Evolutionary conservation across 2,888 invertebrate species (phyloP).

Genomic region (Trichopria drosophilae): DNA sequence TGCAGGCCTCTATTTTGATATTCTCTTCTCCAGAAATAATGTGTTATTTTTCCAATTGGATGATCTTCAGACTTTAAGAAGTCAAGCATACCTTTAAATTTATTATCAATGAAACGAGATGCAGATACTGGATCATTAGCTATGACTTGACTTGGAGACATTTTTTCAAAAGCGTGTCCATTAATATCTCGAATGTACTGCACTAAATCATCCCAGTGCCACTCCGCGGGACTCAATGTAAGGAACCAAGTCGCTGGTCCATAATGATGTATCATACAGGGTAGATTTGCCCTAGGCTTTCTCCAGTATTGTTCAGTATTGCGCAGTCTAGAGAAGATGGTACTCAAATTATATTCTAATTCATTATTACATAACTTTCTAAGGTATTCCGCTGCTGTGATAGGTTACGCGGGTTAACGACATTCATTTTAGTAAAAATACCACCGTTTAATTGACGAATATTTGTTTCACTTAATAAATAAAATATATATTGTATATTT

Average conservation of each 20-base stretch:
- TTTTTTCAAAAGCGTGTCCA: slow-evolving; percentile 33
- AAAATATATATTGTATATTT: slow-evolving; percentile 40
- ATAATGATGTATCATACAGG: slow-evolving; percentile 36
- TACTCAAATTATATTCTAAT: slow-evolving; percentile 30
- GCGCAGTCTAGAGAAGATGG: slow-evolving; percentile 34
- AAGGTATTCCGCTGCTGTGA: slow-evolving; percentile 24
- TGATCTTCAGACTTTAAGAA: slow-evolving; percentile 38
- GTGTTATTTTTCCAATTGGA: slow-evolving; percentile 35
- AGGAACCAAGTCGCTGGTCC: slow-evolving; percentile 42
- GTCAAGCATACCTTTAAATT: slow-evolving; percentile 41
- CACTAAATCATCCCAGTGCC: slow-evolving; percentile 43
- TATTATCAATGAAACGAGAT: slow-evolving; percentile 43
- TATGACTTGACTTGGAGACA: slow-evolving; percentile 38
- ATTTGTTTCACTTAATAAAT: slow-evolving; percentile 37
- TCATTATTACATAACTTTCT: slow-evolving; percentile 21
- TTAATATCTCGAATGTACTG: slow-evolving; percentile 42
- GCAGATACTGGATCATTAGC: slow-evolving; percentile 43
- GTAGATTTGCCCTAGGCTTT: slow-evolving; percentile 29
- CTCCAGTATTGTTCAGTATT: slow-evolving; percentile 35
- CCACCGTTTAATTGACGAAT: slow-evolving; percentile 35
- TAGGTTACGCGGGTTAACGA: slow-evolving; percentile 33
- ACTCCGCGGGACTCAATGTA: slow-evolving; percentile 37
- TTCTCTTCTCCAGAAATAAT: slow-evolving; percentile 37
- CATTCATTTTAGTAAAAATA: slow-evolving; percentile 35
- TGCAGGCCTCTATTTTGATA: slow-evolving; percentile 36